These are phyloP conservation scores for Pseudopleuronectes americanus DNA, from an alignment of 2,797 vertebrate species.

Conservation along the genomic window DNA sequence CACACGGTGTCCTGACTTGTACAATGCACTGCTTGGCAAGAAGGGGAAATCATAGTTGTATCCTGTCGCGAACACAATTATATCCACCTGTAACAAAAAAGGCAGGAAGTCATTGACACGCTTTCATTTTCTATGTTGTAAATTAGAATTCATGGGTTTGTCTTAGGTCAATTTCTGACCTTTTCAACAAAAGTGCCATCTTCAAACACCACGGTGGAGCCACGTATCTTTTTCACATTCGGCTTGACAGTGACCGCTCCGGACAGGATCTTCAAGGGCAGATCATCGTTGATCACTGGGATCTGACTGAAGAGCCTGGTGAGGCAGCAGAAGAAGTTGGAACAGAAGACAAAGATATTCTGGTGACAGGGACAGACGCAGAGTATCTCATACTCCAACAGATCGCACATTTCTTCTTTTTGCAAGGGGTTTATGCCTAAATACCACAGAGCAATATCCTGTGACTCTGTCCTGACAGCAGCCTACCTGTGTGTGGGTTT, in stretches of 20 bases:
- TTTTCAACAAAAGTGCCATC: constrained; percentile 79
- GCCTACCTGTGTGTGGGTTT: constrained; percentile 89
- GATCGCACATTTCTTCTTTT: background rate
- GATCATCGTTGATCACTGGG: constrained; percentile 81
- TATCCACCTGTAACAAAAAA: constrained; percentile 65
- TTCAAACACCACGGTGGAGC: constrained; percentile 79
- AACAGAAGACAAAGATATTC: background rate
- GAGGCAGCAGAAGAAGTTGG: background rate
- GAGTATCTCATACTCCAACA: background rate
- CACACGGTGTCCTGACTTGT: constrained; percentile 70
- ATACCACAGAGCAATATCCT: background rate
- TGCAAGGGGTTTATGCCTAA: background rate
- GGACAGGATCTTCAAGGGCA: constrained; percentile 80
- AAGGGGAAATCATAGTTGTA: constrained; percentile 83
- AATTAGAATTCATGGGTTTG: no score
- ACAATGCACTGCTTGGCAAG: constrained; percentile 62
- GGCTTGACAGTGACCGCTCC: constrained; percentile 79
- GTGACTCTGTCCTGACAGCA: background rate
- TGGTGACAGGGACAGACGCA: background rate
- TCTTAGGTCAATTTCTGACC: constrained; percentile 31
- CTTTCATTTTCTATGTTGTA: background rate
- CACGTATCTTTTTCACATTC: constrained; percentile 78
- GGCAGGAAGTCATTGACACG: background rate
- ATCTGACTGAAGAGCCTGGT: constrained; percentile 80
- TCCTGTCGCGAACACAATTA: constrained; percentile 83